Evolutionary conservation across 2,113 vertebrate genomes (phyloP).

Genomic region (Leptobrachium ailaonicum): DNA sequence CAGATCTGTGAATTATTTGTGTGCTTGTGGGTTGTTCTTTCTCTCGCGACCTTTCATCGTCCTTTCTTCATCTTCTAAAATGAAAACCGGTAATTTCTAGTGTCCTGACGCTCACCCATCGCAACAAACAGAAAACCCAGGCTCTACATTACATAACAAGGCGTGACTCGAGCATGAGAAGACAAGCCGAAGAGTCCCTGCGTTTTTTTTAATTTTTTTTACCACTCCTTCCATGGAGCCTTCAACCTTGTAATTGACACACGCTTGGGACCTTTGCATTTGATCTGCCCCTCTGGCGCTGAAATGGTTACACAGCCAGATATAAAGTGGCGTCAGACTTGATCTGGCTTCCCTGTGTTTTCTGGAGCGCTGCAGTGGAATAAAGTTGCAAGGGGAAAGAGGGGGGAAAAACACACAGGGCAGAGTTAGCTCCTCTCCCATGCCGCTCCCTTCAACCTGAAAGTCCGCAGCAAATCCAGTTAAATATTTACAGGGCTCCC

Average conservation of each 20-base stretch:
- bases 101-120: neutral
- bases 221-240: too few relatives aligned
- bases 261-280: too few relatives aligned
- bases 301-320: conserved; percentile 4
- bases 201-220: too few relatives aligned
- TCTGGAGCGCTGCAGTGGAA: neutral
- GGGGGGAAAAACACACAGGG: neutral
- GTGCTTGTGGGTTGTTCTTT: too few relatives aligned
- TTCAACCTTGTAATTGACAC: too few relatives aligned
- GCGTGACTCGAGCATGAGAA: conserved; percentile 5
- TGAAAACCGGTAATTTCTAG: neutral
- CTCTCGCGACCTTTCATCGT: too few relatives aligned
- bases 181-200: neutral
- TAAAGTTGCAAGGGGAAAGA: neutral
- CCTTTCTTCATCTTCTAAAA: too few relatives aligned
- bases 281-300: neutral
- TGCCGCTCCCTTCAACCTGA: conserved; percentile 36
- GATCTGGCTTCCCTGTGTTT: neutral
- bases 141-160: conserved; percentile 12
- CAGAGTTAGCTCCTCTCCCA: conserved; percentile 35
- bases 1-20: too few relatives aligned
- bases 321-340: neutral
- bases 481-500: conserved; percentile 42
- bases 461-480: conserved; percentile 31
- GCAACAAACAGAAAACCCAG: conserved; percentile 9